Conservation (phyloP, 2,797 vertebrate species). For the Lagodon rhomboides region DNA sequence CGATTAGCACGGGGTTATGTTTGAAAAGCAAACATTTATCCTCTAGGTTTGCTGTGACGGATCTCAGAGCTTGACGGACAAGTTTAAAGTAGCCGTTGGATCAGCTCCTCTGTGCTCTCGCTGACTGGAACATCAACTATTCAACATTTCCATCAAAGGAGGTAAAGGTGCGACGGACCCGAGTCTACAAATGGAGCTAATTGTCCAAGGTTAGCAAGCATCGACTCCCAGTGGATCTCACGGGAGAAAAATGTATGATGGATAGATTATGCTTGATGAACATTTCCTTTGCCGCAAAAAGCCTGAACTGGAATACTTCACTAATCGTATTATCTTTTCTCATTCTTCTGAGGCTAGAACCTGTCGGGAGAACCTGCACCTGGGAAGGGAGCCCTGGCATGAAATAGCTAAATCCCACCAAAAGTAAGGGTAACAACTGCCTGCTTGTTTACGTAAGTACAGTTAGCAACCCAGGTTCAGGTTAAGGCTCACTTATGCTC, state of each 20-base stretch:
- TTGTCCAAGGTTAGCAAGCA: not conserved
- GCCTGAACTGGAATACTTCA: not conserved
- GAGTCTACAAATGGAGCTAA: slow-evolving; percentile 33
- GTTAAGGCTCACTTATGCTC: no score
- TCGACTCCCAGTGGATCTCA: slow-evolving; percentile 10
- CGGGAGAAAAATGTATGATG: slow-evolving; percentile 5
- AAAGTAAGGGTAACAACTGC: no score
- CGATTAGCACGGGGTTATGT: slow-evolving; percentile 65
- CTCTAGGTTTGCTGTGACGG: slow-evolving; percentile 66
- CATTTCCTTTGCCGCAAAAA: slow-evolving; percentile 3
- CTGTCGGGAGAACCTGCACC: no score
- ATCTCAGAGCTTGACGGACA: slow-evolving; percentile 71
- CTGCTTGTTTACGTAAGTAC: no score
- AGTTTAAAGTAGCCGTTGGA: slow-evolving; percentile 44
- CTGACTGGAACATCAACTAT: slow-evolving; percentile 51
- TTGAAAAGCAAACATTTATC: slow-evolving; percentile 83
- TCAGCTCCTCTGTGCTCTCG: slow-evolving; percentile 36
- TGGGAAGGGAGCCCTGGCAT: no score
- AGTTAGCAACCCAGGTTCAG: no score
- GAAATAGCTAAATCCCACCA: no score
- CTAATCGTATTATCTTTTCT: not conserved
- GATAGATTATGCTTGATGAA: slow-evolving; percentile 5
- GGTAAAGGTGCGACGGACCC: slow-evolving; percentile 15
- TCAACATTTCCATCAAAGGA: slow-evolving; percentile 46
- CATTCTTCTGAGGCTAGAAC: not conserved